Percentiles rank a stretch among this genome's conserved stretches.
phyloP scores from a whole-genome alignment of 2,797 vertebrate species.

The Sciaenops ocellatus region DNA sequence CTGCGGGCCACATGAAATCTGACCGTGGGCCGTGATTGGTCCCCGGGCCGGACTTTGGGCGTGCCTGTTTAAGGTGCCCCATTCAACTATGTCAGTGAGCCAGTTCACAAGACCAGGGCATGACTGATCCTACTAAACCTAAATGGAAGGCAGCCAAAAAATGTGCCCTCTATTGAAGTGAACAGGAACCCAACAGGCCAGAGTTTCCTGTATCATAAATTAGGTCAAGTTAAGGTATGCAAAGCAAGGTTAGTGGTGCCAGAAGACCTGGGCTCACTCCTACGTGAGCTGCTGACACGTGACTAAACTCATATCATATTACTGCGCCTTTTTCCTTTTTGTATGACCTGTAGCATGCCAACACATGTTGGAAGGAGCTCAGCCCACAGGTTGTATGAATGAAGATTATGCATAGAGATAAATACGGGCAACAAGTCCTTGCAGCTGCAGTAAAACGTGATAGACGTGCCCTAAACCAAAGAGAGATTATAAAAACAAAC shows the following conservation, averaged over 20 bases:
- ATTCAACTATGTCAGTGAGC: neutral
- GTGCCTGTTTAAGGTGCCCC: neutral
- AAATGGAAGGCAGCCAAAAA: neutral
- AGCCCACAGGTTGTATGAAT: neutral
- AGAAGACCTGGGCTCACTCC: neutral
- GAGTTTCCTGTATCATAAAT: conserved; percentile 35
- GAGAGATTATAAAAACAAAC: neutral
- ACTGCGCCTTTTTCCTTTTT: neutral
- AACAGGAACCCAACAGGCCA: conserved; percentile 3
- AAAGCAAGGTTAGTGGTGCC: neutral
- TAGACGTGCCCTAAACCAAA: neutral
- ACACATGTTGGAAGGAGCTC: neutral
- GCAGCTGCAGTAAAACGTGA: neutral
- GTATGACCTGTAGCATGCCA: no score
- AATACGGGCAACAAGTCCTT: neutral
- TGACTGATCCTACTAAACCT: neutral
- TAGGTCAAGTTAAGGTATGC: conserved; percentile 13
- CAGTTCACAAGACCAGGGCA: neutral
- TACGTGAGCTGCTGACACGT: neutral
- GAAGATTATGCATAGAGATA: neutral
- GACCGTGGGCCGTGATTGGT: no score
- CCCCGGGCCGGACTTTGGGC: no score
- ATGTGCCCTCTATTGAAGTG: conserved; percentile 22
- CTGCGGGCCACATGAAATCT: no score
- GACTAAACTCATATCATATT: neutral